Evolutionary conservation across 92 coral and sea anemone species (phyloP).

Genomic region (Heteractis magnifica): DNA sequence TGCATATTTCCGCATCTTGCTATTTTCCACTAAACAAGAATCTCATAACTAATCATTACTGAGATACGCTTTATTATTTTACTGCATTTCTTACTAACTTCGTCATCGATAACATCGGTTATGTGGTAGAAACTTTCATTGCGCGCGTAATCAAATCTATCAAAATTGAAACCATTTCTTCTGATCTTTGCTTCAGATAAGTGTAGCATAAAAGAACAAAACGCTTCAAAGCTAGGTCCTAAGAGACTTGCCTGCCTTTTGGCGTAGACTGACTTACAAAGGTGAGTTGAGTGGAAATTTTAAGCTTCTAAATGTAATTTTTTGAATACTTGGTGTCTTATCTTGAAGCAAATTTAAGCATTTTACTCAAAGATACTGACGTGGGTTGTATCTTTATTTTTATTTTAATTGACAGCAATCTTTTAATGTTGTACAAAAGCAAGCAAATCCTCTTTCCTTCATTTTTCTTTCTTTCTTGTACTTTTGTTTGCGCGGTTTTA

Average conservation of each 20-base stretch:
- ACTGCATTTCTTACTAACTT: neutral
- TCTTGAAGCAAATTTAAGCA: neutral
- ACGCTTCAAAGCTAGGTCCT: neutral
- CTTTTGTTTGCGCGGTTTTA: neutral
- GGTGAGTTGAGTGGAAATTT: neutral
- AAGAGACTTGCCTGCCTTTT: neutral
- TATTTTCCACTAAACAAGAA: neutral
- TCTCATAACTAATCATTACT: neutral
- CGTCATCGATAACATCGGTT: neutral
- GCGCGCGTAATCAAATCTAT: neutral
- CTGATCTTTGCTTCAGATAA: neutral
- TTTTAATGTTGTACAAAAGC: no score
- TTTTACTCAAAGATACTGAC: no score
- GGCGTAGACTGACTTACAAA: neutral
- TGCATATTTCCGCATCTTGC: neutral
- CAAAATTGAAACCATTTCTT: slow-evolving; percentile 1
- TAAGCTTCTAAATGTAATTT: neutral
- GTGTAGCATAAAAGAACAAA: neutral
- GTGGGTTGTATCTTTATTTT: no score
- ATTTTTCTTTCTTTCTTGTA: neutral
- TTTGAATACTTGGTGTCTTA: neutral
- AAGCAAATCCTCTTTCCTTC: no score
- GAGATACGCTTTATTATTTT: neutral
- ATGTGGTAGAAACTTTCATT: slow-evolving; percentile 1
- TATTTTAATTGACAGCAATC: no score